Evolutionary conservation across 2,797 vertebrate species (phyloP).

Genomic region (Sardinella longiceps): DNA sequence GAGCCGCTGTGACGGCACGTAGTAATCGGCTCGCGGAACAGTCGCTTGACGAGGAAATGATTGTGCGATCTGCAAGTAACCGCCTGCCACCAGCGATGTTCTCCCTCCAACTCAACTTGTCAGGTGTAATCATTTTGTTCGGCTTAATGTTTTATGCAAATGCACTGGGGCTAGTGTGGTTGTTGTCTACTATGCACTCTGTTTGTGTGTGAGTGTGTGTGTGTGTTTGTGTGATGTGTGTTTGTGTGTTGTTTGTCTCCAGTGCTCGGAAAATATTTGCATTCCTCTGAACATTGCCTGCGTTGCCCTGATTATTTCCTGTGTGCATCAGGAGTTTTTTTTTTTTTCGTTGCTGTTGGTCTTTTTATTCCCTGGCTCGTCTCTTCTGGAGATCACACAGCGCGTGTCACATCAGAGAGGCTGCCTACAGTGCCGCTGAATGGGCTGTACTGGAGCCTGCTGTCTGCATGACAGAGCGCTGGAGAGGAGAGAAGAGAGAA

Average conservation of each 20-base stretch:
- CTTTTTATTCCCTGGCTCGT: slow-evolving; percentile 30
- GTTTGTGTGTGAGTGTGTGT: slow-evolving; percentile 38
- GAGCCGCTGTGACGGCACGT: slow-evolving; percentile 72
- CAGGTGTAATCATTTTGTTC: slow-evolving; percentile 86
- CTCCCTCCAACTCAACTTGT: slow-evolving; percentile 81
- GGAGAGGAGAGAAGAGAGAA: slow-evolving; percentile 3
- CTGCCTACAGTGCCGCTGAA: slow-evolving; percentile 64
- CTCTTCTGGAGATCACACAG: slow-evolving; percentile 71
- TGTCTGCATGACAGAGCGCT: slow-evolving; percentile 40
- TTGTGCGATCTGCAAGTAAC: slow-evolving; percentile 77
- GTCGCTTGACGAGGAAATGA: slow-evolving; percentile 79
- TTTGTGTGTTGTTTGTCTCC: slow-evolving; percentile 68
- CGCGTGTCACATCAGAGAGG: slow-evolving; percentile 67
- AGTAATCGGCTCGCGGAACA: slow-evolving; percentile 76
- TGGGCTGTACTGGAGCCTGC: slow-evolving; percentile 45
- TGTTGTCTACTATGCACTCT: slow-evolving; percentile 27
- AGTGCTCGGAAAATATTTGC: slow-evolving; percentile 77
- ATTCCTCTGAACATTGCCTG: slow-evolving; percentile 76
- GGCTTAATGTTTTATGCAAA: slow-evolving; percentile 86
- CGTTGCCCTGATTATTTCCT: slow-evolving; percentile 78
- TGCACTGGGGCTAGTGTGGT: slow-evolving; percentile 70
- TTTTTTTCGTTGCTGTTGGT: slow-evolving; percentile 24
- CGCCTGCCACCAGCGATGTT: slow-evolving; percentile 80
- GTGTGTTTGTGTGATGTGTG: slow-evolving; percentile 42
- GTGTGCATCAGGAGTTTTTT: slow-evolving; percentile 70